Evolutionary conservation across 2,797 vertebrate genomes (phyloP).

Genomic region (Limosa lapponica): DNA sequence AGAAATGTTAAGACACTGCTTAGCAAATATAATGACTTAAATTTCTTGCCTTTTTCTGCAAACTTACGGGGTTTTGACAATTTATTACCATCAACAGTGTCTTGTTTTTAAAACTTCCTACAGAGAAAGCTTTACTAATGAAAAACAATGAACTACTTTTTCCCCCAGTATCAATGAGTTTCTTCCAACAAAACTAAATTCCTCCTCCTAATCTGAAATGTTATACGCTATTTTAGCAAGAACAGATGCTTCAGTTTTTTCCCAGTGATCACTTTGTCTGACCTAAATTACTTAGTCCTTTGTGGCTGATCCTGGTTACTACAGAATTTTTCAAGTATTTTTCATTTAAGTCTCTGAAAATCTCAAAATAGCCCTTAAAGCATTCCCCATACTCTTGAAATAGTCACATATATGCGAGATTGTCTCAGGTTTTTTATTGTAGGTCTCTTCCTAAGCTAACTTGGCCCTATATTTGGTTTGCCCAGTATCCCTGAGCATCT

Average conservation of each 20-base stretch:
- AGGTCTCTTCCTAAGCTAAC: not conserved
- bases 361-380: not conserved
- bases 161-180: not conserved
- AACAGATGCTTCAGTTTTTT: not conserved
- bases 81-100: not conserved
- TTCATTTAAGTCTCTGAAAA: not conserved
- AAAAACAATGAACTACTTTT: not conserved
- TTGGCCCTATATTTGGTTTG: not conserved
- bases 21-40: not conserved
- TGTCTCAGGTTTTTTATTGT: not conserved
- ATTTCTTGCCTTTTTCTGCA: not conserved
- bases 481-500: not conserved
- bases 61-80: not conserved
- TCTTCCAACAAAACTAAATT: not conserved
- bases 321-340: not conserved
- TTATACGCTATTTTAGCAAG: accelerated
- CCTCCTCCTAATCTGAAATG: not conserved
- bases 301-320: not conserved
- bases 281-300: not conserved
- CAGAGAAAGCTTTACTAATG: not conserved
- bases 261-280: not conserved
- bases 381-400: not conserved
- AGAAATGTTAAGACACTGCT: not conserved
- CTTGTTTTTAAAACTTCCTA: not conserved
- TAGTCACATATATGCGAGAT: not conserved